phyloP scores from a whole-genome alignment of 37 sponge, comb jelly and placozoan species.

The Sycon ciliatum region DNA sequence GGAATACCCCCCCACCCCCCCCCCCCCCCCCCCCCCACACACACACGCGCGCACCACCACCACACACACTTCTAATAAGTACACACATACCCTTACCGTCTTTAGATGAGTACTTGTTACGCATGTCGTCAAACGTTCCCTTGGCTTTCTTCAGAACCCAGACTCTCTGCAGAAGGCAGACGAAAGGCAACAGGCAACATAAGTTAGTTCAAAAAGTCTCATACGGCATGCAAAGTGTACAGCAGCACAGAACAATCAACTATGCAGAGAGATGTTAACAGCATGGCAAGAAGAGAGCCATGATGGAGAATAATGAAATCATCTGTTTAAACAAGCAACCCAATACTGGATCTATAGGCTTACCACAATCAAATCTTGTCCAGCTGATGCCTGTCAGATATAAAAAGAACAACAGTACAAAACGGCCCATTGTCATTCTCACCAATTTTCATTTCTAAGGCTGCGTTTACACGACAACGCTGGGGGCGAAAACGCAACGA shows the following conservation, averaged over 20 bases:
- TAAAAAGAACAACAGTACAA: neutral
- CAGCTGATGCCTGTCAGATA: conserved; percentile 56
- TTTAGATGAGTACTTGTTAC: conserved; percentile 31
- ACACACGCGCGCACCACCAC: conserved; percentile 35
- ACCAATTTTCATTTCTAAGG: no score
- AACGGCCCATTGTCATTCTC: no score
- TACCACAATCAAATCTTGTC: conserved; percentile 76
- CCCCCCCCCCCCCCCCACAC: conserved; percentile 21
- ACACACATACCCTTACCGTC: neutral
- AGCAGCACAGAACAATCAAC: no score
- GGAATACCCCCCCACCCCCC: no score
- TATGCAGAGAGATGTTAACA: no score
- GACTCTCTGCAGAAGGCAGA: conserved; percentile 39
- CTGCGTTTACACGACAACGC: no score
- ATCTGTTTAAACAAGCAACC: neutral
- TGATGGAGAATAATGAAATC: neutral
- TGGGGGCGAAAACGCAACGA: no score
- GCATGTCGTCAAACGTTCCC: conserved; percentile 63
- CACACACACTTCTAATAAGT: neutral
- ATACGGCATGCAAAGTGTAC: no score
- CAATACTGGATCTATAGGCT: neutral
- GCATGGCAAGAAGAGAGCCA: no score
- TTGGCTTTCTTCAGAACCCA: conserved; percentile 65
- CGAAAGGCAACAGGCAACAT: no score
- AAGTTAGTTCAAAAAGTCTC: no score